A percentile compares a stretch with the other conserved stretches of the same genome.
Conservation (phyloP, 2,888 invertebrate genomes). For the Octodonta nipae region DNA sequence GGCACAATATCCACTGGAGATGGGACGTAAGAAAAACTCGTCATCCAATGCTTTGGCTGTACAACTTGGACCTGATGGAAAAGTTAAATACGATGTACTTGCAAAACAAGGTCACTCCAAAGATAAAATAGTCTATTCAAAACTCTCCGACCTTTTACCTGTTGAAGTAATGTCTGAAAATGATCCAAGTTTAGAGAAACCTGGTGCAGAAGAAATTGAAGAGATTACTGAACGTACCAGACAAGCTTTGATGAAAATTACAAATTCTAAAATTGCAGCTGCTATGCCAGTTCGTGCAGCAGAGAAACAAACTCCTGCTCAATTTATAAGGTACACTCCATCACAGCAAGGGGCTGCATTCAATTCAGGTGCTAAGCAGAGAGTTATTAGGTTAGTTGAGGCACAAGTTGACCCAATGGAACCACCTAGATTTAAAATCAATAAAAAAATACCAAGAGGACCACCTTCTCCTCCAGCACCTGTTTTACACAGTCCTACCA, state of each 20-base stretch:
- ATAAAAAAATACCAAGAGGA: conserved; percentile 95
- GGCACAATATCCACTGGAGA: conserved; percentile 87
- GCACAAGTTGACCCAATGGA: conserved; percentile 95
- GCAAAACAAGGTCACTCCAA: conserved; percentile 88
- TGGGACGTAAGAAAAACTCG: conserved; percentile 72
- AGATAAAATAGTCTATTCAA: conserved; percentile 93
- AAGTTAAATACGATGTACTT: conserved; percentile 71
- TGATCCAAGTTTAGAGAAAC: conserved; percentile 80
- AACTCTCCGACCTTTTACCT: conserved; percentile 81
- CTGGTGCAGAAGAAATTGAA: conserved; percentile 71
- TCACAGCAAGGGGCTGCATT: conserved; percentile 89
- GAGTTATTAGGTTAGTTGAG: conserved; percentile 91
- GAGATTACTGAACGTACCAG: conserved; percentile 85
- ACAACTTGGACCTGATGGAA: conserved; percentile 84
- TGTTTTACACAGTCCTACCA: conserved; percentile 93
- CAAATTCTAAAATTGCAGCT: conserved; percentile 80
- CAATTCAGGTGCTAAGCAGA: conserved; percentile 93
- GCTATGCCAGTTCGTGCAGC: conserved; percentile 94
- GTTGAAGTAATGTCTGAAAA: conserved; percentile 82
- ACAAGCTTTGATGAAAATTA: conserved; percentile 76
- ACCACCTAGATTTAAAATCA: conserved; percentile 94
- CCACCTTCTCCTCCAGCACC: conserved; percentile 98
- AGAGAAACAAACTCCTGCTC: conserved; percentile 83
- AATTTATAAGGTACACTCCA: conserved; percentile 96
- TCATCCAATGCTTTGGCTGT: conserved; percentile 76